A percentile compares a stretch with the other conserved stretches of the same genome.
These are phyloP conservation scores for Meloe dianella DNA, from an alignment of 2,888 invertebrate genomes.

Conservation along the genomic window DNA sequence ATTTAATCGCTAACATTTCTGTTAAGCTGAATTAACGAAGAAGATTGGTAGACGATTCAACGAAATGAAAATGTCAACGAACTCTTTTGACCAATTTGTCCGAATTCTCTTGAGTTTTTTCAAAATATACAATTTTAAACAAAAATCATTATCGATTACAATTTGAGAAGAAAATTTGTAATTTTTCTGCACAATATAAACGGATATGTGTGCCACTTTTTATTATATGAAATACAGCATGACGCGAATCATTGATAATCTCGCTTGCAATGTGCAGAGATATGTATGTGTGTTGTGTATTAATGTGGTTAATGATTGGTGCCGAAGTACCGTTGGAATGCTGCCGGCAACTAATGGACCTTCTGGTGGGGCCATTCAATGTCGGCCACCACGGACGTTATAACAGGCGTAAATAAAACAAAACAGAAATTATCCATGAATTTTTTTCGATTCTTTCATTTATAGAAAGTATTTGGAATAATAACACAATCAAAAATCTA, in stretches of 20 bases:
- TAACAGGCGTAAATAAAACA: neutral
- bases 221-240: neutral
- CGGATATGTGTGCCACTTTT: neutral
- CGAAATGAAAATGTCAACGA: constrained; percentile 18
- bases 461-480: neutral
- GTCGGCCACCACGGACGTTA: neutral
- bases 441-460: neutral
- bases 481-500: no score
- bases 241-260: constrained; percentile 21
- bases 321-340: constrained; percentile 63
- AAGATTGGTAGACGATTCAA: neutral
- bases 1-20: neutral
- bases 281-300: constrained; percentile 21
- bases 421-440: neutral
- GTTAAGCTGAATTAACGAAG: neutral
- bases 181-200: neutral
- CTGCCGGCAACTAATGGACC: constrained; percentile 40
- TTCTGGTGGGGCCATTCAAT: constrained; percentile 51
- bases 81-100: constrained; percentile 18
- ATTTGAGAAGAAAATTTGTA: neutral
- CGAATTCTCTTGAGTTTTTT: neutral
- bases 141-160: neutral
- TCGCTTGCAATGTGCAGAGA: constrained; percentile 12
- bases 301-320: constrained; percentile 55
- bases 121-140: neutral